Percentiles rank a stretch among this genome's conserved stretches.
phyloP scores from a whole-genome alignment of 2,797 vertebrate genomes.

The Aphelocoma californica region DNA sequence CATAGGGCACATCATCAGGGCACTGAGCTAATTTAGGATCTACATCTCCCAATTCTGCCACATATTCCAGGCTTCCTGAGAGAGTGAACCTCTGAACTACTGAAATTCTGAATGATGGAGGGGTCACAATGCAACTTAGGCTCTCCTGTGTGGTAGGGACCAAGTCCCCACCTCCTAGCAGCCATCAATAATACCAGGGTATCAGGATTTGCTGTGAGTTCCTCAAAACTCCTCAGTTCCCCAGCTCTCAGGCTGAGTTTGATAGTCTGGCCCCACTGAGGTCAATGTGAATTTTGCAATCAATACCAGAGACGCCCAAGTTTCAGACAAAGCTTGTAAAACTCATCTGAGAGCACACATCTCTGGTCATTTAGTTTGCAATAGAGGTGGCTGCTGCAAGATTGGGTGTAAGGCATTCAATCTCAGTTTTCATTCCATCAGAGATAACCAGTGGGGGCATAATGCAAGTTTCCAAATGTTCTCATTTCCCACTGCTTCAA shows the following conservation, averaged over 20 bases:
- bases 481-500: background rate
- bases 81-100: background rate
- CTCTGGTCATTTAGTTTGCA: background rate
- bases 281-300: background rate
- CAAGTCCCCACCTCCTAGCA: background rate
- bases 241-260: background rate
- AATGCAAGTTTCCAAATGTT: background rate
- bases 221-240: background rate
- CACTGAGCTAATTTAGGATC: background rate
- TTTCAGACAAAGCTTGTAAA: background rate
- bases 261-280: background rate
- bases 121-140: background rate
- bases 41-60: background rate
- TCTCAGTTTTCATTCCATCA: background rate
- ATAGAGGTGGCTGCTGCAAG: background rate
- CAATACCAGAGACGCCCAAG: background rate
- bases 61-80: background rate
- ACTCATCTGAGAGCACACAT: background rate
- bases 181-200: background rate
- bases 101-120: background rate
- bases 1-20: background rate
- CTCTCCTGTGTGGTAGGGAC: background rate
- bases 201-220: background rate
- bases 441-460: background rate
- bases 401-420: fast-evolving